Percentiles rank a stretch among this genome's conserved stretches.
phyloP scores from a whole-genome alignment of 2,113 vertebrate genomes.

The Anhinga rufa region DNA sequence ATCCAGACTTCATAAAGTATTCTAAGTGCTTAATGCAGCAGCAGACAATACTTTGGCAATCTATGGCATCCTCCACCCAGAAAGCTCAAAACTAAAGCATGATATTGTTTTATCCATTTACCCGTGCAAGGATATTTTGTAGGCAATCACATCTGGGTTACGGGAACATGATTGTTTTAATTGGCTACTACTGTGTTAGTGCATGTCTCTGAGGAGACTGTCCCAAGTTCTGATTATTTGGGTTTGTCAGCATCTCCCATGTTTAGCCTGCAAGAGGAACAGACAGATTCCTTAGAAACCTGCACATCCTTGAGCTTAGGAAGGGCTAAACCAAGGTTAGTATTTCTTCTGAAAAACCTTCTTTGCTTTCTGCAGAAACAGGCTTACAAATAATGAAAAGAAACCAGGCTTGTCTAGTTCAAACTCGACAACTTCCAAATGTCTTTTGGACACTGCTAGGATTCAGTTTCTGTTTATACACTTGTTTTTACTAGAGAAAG shows the following conservation, averaged over 20 bases:
- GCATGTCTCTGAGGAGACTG: not conserved
- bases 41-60: not conserved
- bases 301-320: not conserved
- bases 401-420: not conserved
- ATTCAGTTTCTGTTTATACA: not conserved
- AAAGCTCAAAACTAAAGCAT: not conserved
- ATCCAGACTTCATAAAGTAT: not conserved
- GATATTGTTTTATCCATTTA: not conserved
- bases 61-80: not conserved
- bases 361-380: not conserved
- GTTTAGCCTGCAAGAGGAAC: not conserved
- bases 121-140: not conserved
- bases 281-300: not conserved
- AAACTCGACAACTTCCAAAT: not conserved
- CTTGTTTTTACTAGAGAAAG: not conserved
- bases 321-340: not conserved
- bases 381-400: not conserved
- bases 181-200: not conserved
- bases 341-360: not conserved
- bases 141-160: fast-evolving
- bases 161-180: not conserved
- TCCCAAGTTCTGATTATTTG: not conserved
- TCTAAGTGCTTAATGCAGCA: not conserved
- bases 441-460: not conserved
- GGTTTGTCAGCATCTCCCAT: not conserved